These are phyloP conservation scores for Zootermopsis nevadensis DNA, from an alignment of 2,888 invertebrate genomes.

Conservation along the genomic window DNA sequence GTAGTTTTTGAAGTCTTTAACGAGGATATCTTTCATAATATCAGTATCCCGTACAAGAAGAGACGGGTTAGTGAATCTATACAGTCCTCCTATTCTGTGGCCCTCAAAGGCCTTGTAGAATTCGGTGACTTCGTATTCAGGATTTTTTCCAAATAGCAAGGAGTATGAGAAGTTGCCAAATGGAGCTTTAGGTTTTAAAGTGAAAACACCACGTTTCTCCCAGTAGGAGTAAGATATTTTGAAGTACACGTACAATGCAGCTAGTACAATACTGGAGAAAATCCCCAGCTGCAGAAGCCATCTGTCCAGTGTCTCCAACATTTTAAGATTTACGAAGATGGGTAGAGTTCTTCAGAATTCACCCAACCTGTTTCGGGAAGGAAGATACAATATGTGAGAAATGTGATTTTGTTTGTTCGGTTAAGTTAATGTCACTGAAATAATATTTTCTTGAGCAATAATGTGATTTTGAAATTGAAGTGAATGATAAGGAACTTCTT, in stretches of 20 bases:
- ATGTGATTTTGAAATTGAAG: no score
- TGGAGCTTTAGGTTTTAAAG: constrained; percentile 70
- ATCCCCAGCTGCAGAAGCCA: neutral
- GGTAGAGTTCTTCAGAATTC: no score
- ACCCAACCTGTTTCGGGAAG: no score
- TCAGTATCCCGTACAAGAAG: constrained; percentile 19
- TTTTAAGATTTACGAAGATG: no score
- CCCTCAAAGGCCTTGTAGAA: constrained; percentile 63
- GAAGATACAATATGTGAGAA: no score
- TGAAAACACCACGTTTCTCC: constrained; percentile 69
- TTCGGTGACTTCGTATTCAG: constrained; percentile 70
- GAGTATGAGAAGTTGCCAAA: constrained; percentile 72
- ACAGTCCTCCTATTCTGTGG: constrained; percentile 41
- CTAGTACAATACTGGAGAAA: no score
- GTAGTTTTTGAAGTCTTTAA: constrained; percentile 46
- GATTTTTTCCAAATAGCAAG: constrained; percentile 55
- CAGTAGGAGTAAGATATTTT: constrained; percentile 63
- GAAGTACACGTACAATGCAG: neutral
- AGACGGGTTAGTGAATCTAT: constrained; percentile 61
- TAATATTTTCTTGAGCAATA: no score
- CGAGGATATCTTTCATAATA: constrained; percentile 25
- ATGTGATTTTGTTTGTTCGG: no score
- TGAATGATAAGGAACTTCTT: no score
- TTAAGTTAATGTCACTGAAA: no score
- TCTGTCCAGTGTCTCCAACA: no score